These are phyloP conservation scores for Felis chaus DNA, from an alignment of 2,113 vertebrate genomes.

Conservation along the genomic window DNA sequence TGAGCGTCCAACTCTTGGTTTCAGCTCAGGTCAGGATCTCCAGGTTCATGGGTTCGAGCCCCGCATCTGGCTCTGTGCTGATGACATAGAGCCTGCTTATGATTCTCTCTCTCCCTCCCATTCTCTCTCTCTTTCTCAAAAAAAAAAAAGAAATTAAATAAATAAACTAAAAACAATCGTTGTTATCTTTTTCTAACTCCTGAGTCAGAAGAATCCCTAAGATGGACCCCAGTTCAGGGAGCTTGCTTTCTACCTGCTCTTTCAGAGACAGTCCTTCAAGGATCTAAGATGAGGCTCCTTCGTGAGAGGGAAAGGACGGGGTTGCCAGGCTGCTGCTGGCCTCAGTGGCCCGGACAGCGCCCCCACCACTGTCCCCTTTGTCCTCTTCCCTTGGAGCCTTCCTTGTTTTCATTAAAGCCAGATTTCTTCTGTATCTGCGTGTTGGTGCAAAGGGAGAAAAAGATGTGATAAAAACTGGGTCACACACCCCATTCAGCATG, in stretches of 20 bases:
- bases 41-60: no score
- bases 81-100: no score
- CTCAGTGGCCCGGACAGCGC: neutral
- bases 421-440: neutral
- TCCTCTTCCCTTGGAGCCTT: neutral
- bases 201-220: neutral
- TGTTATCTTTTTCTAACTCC: neutral
- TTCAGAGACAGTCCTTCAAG: neutral
- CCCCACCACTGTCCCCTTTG: no score
- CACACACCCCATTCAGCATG: neutral
- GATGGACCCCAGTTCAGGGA: neutral
- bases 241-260: neutral
- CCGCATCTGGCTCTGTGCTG: no score
- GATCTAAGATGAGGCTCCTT: neutral
- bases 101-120: no score
- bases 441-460: neutral
- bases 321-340: neutral
- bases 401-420: neutral
- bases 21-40: no score
- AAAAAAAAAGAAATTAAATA: no score
- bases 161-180: no score
- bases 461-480: neutral
- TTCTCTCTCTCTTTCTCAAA: no score
- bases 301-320: rapidly evolving
- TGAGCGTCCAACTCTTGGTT: no score